Conservation (phyloP, 1,140 invertebrate species). For the Agrypnia vestita region DNA sequence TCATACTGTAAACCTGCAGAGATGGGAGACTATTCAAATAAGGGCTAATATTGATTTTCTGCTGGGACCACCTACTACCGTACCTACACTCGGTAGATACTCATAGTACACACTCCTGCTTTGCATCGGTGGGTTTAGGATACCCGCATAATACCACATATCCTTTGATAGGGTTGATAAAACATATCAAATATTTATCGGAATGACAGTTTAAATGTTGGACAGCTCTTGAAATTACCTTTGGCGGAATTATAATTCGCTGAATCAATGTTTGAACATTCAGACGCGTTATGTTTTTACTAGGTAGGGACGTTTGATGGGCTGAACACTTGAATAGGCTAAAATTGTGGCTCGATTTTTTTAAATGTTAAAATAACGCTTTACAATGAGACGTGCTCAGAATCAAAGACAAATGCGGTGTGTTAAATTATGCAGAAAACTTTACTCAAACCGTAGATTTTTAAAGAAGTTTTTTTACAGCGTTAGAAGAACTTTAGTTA, state of each 20-base stretch:
- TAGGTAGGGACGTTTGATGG: too few relatives aligned
- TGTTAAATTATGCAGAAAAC: too few relatives aligned
- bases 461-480: too few relatives aligned
- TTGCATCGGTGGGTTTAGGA: constrained; percentile 19
- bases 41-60: constrained; percentile 39
- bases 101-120: not conserved
- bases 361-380: too few relatives aligned
- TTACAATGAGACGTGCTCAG: too few relatives aligned
- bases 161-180: constrained; percentile 30
- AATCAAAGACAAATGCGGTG: too few relatives aligned
- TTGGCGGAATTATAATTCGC: not conserved
- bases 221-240: not conserved
- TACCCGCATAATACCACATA: constrained; percentile 33
- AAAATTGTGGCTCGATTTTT: too few relatives aligned
- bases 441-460: too few relatives aligned
- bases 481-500: too few relatives aligned
- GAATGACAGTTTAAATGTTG: constrained; percentile 21
- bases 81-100: not conserved
- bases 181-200: constrained; percentile 36
- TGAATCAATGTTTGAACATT: too few relatives aligned
- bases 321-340: too few relatives aligned
- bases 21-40: constrained; percentile 42
- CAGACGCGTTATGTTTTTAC: too few relatives aligned
- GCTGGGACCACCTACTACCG: not conserved
- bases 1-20: constrained; percentile 8